Evolutionary conservation across 2,113 vertebrate genomes (phyloP).

Genomic region (Hyla sarda): DNA sequence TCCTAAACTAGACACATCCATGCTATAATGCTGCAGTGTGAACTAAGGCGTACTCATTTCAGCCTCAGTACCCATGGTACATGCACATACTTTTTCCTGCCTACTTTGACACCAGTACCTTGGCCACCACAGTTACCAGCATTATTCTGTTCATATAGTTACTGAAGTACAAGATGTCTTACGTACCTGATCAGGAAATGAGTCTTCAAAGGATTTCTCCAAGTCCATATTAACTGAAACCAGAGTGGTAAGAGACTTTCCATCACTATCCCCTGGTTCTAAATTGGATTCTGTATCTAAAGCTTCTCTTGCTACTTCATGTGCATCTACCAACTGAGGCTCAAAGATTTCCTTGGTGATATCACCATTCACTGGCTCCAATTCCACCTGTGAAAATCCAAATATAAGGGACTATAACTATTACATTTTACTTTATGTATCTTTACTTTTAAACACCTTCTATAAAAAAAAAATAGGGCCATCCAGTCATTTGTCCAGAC

Average conservation of each 20-base stretch:
- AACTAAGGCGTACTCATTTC: not conserved
- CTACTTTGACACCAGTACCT: constrained; percentile 64
- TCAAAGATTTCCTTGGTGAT: constrained; percentile 64
- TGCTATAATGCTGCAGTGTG: not conserved
- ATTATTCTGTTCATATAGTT: too few relatives aligned
- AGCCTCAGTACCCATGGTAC: not conserved
- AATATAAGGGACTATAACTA: not conserved
- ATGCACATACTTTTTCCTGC: not conserved
- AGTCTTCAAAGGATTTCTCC: constrained; percentile 67
- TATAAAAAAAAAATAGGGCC: not conserved
- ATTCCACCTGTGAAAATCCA: constrained; percentile 65
- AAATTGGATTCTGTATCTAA: constrained; percentile 68
- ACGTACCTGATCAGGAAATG: constrained; percentile 70
- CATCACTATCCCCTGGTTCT: constrained; percentile 66
- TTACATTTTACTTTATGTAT: too few relatives aligned
- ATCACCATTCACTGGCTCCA: constrained; percentile 77
- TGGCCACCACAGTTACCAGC: constrained; percentile 62
- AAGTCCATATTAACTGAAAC: constrained; percentile 62
- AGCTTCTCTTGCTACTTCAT: constrained; percentile 67
- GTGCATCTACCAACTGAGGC: constrained; percentile 61
- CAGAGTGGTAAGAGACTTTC: constrained; percentile 61
- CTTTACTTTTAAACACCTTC: not conserved
- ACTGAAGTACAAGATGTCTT: not conserved
- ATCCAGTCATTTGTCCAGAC: too few relatives aligned
- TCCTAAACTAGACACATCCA: too few relatives aligned